Evolutionary conservation across 2,797 vertebrate species (phyloP).

Genomic region (Hoplostethus mediterraneus): DNA sequence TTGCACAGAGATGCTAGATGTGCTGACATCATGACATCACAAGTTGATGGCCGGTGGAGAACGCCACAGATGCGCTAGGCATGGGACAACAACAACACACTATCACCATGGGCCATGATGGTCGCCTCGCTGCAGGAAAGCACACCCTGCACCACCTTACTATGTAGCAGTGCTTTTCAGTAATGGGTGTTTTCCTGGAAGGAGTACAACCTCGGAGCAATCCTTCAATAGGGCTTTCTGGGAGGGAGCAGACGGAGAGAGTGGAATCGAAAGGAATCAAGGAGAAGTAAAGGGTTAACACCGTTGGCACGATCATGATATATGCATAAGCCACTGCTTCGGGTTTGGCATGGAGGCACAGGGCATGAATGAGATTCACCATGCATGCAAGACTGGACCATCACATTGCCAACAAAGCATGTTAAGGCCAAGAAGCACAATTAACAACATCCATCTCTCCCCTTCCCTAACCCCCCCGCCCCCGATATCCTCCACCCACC

Average conservation of each 20-base stretch:
- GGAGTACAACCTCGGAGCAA: not conserved
- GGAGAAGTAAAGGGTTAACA: conserved; percentile 59
- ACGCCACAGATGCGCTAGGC: conserved; percentile 41
- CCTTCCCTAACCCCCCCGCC: not conserved
- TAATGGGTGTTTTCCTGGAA: conserved; percentile 2
- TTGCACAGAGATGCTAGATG: conserved; percentile 50
- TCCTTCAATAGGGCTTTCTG: conserved; percentile 3
- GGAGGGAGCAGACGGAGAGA: conserved; percentile 19
- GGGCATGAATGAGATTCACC: conserved; percentile 58
- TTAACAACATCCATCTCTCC: conserved; percentile 36
- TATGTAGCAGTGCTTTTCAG: conserved; percentile 9
- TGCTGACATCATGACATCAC: conserved; percentile 42
- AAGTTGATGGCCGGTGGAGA: conserved; percentile 34
- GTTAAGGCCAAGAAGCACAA: conserved; percentile 69
- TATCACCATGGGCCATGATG: conserved; percentile 50
- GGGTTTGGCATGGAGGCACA: conserved; percentile 58
- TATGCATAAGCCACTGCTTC: conserved; percentile 54
- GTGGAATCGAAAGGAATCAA: conserved; percentile 7
- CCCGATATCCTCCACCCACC: not conserved
- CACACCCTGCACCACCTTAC: conserved; percentile 13
- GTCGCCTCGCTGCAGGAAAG: conserved; percentile 40
- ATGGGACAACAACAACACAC: conserved; percentile 28
- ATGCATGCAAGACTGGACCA: conserved; percentile 69
- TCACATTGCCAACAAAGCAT: conserved; percentile 58
- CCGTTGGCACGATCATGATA: conserved; percentile 57